These are phyloP conservation scores for Sycophila texana DNA, from an alignment of 2,888 invertebrate genomes.

Conservation along the genomic window DNA sequence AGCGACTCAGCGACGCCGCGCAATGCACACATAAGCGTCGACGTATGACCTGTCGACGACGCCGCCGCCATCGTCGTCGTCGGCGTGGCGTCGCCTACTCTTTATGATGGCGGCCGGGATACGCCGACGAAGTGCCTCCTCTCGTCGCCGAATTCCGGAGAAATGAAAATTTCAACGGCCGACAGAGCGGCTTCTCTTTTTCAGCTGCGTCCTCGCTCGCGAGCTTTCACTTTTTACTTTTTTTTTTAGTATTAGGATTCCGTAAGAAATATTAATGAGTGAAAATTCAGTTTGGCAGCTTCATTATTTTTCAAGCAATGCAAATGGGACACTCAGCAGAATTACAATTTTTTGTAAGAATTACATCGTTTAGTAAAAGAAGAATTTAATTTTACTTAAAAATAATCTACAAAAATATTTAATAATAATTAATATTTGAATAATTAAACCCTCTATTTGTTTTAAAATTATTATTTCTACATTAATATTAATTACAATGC, in stretches of 20 bases:
- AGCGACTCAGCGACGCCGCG: background rate
- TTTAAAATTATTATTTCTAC: too few species aligned
- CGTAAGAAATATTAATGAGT: background rate
- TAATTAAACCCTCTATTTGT: too few species aligned
- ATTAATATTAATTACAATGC: too few species aligned
- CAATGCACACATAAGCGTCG: conserved; percentile 21
- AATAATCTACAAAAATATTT: too few species aligned
- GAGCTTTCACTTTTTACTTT: background rate
- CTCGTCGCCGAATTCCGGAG: conserved; percentile 35
- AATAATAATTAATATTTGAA: too few species aligned
- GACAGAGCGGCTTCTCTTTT: background rate
- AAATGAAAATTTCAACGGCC: conserved; percentile 45
- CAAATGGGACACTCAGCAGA: too few species aligned
- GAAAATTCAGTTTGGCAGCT: too few species aligned
- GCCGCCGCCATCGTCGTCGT: background rate
- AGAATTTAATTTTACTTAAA: too few species aligned
- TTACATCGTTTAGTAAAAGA: too few species aligned
- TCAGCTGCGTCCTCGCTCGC: background rate
- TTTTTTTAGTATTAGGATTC: background rate
- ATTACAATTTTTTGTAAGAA: too few species aligned
- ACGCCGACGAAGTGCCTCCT: conserved; percentile 4
- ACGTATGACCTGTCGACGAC: conserved; percentile 26
- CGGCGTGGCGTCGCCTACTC: background rate
- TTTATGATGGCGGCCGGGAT: conserved; percentile 14
- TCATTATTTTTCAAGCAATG: too few species aligned